Evolutionary conservation across 2,797 vertebrate genomes (phyloP).

Genomic region (Chelmon rostratus): DNA sequence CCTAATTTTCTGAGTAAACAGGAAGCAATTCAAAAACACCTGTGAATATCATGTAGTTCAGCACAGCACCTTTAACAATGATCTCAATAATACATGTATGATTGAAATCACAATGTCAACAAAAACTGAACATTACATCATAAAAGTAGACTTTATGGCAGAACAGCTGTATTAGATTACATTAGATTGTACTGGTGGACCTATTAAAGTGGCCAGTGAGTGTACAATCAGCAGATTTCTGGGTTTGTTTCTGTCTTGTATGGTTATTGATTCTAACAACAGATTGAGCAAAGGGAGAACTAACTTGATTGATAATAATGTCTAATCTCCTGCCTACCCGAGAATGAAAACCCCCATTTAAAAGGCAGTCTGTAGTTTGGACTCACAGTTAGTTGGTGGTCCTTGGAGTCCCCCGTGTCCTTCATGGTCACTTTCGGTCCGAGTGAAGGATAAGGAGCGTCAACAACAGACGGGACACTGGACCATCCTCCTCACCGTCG

Average conservation of each 20-base stretch:
- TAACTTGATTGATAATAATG: neutral
- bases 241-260: neutral
- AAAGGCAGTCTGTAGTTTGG: neutral
- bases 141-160: neutral
- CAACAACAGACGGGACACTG: slow-evolving; percentile 40
- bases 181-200: neutral
- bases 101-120: neutral
- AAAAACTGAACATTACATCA: neutral
- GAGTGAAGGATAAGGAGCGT: slow-evolving; percentile 11
- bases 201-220: neutral
- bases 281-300: neutral
- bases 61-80: neutral
- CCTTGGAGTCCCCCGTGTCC: slow-evolving; percentile 89
- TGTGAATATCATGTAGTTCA: neutral
- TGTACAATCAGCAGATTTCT: neutral
- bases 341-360: neutral
- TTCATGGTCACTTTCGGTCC: slow-evolving; percentile 83
- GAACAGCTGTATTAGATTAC: neutral
- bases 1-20: neutral
- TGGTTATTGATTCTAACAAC: neutral
- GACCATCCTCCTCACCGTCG: slow-evolving; percentile 39
- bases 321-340: neutral
- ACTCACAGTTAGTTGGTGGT: slow-evolving; percentile 91
- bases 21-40: neutral
- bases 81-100: neutral